These are phyloP conservation scores for Gasterosteus nipponicus DNA, from an alignment of 2,113 vertebrate species.

Conservation along the genomic window DNA sequence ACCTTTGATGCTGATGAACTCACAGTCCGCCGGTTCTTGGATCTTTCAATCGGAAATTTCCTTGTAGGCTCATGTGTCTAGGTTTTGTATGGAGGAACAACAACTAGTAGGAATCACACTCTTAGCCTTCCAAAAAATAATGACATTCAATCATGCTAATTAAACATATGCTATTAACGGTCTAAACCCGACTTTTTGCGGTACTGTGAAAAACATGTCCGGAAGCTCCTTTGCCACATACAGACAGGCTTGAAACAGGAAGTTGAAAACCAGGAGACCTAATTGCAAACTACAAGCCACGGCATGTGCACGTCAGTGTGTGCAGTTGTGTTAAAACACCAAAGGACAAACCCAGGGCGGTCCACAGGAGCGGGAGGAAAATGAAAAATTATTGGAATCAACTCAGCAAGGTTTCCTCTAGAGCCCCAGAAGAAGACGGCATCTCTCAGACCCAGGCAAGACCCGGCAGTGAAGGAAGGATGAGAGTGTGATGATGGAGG, in stretches of 20 bases:
- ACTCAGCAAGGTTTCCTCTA: conserved; percentile 32
- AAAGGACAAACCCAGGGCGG: conserved; percentile 20
- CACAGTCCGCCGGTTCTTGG: not conserved
- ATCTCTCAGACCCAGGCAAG: conserved; percentile 48
- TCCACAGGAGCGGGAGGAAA: conserved; percentile 37
- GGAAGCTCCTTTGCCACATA: not conserved
- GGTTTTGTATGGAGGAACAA: not conserved
- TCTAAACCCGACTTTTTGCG: not conserved
- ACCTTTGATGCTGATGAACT: not conserved
- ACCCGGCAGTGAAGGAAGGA: conserved; percentile 27
- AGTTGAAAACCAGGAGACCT: conserved; percentile 9
- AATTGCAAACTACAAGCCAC: conserved; percentile 7
- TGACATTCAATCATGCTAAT: not conserved
- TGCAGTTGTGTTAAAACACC: conserved; percentile 19
- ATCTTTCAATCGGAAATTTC: not conserved
- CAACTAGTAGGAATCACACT: not conserved
- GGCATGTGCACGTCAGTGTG: conserved; percentile 13
- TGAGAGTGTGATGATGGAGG: conserved; percentile 34
- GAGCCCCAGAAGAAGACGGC: conserved; percentile 44
- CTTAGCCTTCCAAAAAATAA: not conserved
- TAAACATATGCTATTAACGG: not conserved
- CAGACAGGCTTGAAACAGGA: not conserved
- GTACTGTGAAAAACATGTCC: not conserved
- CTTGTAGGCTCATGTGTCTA: not conserved
- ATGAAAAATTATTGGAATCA: conserved; percentile 54